Base-by-base conservation (phyloP, 2,888 invertebrate species). In the Agonopterix heracliana region DNA sequence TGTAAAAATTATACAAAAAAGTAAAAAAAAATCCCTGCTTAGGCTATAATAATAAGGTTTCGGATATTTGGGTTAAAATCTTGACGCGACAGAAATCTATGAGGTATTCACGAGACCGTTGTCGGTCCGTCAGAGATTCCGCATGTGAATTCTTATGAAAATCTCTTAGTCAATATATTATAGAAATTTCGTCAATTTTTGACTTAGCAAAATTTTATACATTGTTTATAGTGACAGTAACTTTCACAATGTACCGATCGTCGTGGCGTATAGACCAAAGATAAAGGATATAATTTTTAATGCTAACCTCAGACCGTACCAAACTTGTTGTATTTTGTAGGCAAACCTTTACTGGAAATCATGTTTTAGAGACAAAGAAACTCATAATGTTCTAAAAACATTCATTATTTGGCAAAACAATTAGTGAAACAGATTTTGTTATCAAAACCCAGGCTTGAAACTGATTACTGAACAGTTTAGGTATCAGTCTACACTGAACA, bases 141-240 rank as follows among this genome's bases (percentile, higher is more conserved):
- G 79, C 79, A 81, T 74, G 84, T 84, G 83, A 78, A 85, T 80
- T 87, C 88, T 87, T 88, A 88, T 87, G 87, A 87, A 81, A 81
- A 80, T 80, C 78, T 85, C 81, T 84, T 88, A 87, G 88, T 86
- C 88, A 87, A 88, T 88, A 86, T 78, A 71, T 72, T 74, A 82
- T 81, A 83, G 77, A 80, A 85, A 84, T 81, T 76, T 81, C 74
- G 88, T 88, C 87, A 87, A 88, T 87, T 88, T 86, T 82, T 87
- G 86, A 88, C 87, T 80, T 86, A 88, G 86, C 82, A 81, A 87
- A 88, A 85, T 88, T 88, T 88, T 88, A 86, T 86, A 87, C 83
- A 73, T 87, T 83, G 78, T 86, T 84, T 86, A 84, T 86, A 81
- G 74, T 74, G 63, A 81, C 71, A 77, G 68, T 81, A 77, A 78